Evolutionary conservation across 1,140 invertebrate genomes (phyloP), one percentile per base, ranked within the genome.

Genomic region (Trachymyrmex septentrionalis): DNA sequence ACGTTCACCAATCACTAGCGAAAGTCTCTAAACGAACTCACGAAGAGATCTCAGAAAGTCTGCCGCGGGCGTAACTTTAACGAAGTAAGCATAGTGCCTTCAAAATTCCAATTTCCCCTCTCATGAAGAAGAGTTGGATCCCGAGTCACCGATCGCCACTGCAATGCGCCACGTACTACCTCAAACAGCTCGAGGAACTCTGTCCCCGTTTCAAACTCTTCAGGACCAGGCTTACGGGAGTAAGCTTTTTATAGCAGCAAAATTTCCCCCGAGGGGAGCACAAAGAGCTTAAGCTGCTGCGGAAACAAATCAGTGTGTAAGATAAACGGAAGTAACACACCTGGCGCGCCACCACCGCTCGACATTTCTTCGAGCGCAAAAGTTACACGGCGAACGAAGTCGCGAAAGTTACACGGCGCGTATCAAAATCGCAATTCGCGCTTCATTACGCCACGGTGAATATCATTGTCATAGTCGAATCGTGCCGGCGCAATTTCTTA

Each of bases 261-360:
- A 82, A 82, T 82, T 82, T 82, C 53, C 34, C 67, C n/a, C 38
- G 21, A 5, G 75, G 24, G 9, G 63, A 24, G 21, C 10, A 9
- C 16, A n/a, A 14, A 14, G 44, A 6, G 7, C 24, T 84, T 78
- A 86, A 90, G 87, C 66, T 34, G 12, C 38, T 57, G 38, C n/a
- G 73, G 78, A 64, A 84, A 71, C 75, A 84, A 85, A 87, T 90
- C 85, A 61, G 75, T 53, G 86, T 24, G 63, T 38, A 87, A 64
- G 88, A 85, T 87, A 89, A 89, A 87, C 85, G 53, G 73, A 76
- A 75, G 72, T 88, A 90, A 87, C 85, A 82, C 57, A 86, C 57
- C 71, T 90, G 50, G 80, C 73, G 66, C 12, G 34, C n/a, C n/a
- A 21, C 19, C 55, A 10, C 21, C 50, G 16, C 7, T 19, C n/a